Base-by-base conservation (phyloP, 2,797 vertebrate genomes). In the Eurystomus glaucurus region DNA sequence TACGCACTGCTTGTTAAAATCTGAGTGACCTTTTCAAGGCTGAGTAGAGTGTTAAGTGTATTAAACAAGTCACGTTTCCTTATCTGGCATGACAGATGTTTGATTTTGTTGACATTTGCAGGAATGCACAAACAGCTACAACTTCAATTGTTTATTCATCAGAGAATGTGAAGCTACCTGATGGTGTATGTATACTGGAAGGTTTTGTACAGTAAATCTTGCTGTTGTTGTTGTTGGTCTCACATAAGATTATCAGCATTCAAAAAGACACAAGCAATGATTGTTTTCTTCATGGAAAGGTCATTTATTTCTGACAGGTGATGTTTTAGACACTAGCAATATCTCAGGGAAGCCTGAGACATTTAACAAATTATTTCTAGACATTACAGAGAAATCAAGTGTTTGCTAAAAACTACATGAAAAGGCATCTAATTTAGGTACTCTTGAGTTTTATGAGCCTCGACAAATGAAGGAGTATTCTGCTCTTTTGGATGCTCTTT, bases 21-120 rank as follows among this genome's bases (percentile, higher is more conserved):
- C 55, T 58, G 91, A 97, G 78, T 97, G 97, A 98, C 98, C 97
- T 98, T 98, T 98, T 84, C 88, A 95, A 87, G 89, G 96, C 97
- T 88, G 94, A 98, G 69, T 22, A 71, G 86, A 97, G 88, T 75
- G 78, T 83, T 98, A 97, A 98, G 85, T 93, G 43, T 62, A 91
- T 95, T 96, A 97, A 97, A 96, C 55, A 88, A 97, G 71, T 96
- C 90, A 23, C 46, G 41, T 92, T 93, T 95, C 88, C 82, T 97
- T 94, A 85, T 96, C 90, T 97, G 90, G 83, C 79, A 93, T 95
- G 96, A 98, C 97, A 98, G 98, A 97, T 98, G 96, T 95, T 98
- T 97, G 90, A 96, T 97, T 97, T 97, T 95, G 92, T 91, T 98
- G 98, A 97, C 97, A 98, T 98, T 98, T 98, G 85, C 95, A 98